Evolutionary conservation across 2,888 invertebrate genomes (phyloP), one percentile per base, ranked within the genome.

Genomic region (Drosophila siamana): DNA sequence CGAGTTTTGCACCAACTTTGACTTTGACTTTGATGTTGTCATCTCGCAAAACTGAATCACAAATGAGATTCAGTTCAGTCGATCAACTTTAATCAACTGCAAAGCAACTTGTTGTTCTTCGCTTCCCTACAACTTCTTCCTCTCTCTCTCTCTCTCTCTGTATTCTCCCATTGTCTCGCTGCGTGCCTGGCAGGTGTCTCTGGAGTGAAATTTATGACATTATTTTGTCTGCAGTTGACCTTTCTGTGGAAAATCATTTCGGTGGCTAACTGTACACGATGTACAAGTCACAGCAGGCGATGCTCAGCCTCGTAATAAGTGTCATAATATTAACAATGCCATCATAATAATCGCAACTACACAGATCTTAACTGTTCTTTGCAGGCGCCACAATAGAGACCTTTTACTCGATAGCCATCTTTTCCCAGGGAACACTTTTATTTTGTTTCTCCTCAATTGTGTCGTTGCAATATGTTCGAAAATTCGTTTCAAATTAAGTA

Each of bases 161-260:
- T n/a, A n/a, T n/a, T n/a, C 7, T 33, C n/a, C n/a, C n/a, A n/a
- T n/a, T n/a, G n/a, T n/a, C n/a, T n/a, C n/a, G n/a, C n/a, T n/a
- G n/a, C n/a, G n/a, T n/a, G n/a, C n/a, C n/a, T n/a, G 40, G 54
- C 75, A 70, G 74, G 79, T 76, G 71, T 57, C 48, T 54, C 33
- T 59, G 80, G 19, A 4, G 8, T 13, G 67, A 78, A 76, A 87
- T 83, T 83, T 87, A 83, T 83, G 88, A 85, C 87, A 81, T 70
- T 78, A 62, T 69, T 38, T 38, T 44, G 44, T 36, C 6, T 36
- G 16, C 15, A 8, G 4, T 4, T 30, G 50, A 65, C 66, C 80
- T 71, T 87, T 83, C 79, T 36, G 19, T 11, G 43, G 69, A 79
- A 70, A 79, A 68, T 48, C 44, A 41, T 62, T 44, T 15, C 55